phyloP scores from a whole-genome alignment of 2,888 invertebrate genomes.

The Silvanus unidentatus region DNA sequence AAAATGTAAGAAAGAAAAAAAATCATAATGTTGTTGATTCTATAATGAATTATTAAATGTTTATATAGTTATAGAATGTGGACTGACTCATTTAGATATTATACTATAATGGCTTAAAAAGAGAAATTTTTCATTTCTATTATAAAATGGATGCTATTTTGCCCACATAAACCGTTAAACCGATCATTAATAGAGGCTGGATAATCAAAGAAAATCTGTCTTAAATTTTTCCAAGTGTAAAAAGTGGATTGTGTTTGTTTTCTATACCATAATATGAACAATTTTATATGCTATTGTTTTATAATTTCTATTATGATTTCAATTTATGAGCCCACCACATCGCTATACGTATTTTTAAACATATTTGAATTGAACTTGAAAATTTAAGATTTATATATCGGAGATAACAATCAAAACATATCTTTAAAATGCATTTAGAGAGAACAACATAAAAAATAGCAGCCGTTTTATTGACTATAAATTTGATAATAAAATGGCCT shows the following conservation, averaged over 20 bases:
- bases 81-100: conserved; percentile 25
- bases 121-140: no score
- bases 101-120: background rate
- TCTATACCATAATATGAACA: no score
- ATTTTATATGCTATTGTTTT: no score
- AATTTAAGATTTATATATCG: background rate
- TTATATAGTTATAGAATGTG: conserved; percentile 27
- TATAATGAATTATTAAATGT: conserved; percentile 19
- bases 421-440: background rate
- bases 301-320: no score
- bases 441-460: background rate
- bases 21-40: conserved; percentile 14
- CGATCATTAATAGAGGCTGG: background rate
- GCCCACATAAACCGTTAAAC: background rate
- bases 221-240: background rate
- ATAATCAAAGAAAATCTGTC: background rate
- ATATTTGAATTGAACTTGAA: no score
- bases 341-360: no score
- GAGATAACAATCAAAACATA: background rate
- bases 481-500: background rate
- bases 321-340: no score
- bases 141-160: no score
- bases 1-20: conserved; percentile 11
- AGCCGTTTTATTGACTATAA: background rate
- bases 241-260: no score